These are phyloP conservation scores for Eupristina koningsbergeri DNA, from an alignment of 1,140 invertebrate genomes.

Conservation along the genomic window DNA sequence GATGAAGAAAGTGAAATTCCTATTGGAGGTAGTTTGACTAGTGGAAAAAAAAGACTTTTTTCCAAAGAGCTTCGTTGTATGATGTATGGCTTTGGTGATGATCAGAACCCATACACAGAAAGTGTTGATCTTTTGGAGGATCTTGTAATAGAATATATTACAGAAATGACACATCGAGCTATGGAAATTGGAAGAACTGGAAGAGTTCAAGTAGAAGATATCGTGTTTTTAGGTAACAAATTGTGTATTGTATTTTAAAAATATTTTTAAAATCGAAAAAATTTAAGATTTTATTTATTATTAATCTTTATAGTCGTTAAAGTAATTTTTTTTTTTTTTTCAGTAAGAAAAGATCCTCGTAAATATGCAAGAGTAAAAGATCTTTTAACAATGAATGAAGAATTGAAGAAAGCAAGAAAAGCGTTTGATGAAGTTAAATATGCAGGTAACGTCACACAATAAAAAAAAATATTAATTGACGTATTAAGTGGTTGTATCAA, in stretches of 20 bases:
- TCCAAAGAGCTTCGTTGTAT: conserved; percentile 96
- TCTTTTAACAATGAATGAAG: conserved; percentile 98
- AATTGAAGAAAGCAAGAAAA: conserved; percentile 98
- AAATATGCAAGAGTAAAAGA: conserved; percentile 99
- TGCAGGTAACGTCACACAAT: conserved; percentile 73
- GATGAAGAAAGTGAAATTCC: conserved; percentile 79
- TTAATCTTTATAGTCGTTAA: not conserved
- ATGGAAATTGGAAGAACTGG: conserved; percentile 97
- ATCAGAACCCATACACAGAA: conserved; percentile 98
- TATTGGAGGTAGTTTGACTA: conserved; percentile 76
- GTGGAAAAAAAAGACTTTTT: conserved; percentile 87
- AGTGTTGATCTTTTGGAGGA: conserved; percentile 98
- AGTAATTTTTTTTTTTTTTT: too few species aligned
- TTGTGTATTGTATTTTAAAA: not conserved
- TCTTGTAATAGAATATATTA: conserved; percentile 98
- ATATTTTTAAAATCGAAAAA: not conserved
- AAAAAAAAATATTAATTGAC: conserved; percentile 41
- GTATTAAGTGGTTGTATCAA: conserved; percentile 37
- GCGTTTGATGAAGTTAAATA: conserved; percentile 99
- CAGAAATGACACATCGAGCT: conserved; percentile 92
- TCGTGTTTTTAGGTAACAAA: conserved; percentile 86
- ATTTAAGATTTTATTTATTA: not conserved
- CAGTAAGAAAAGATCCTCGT: conserved; percentile 94
- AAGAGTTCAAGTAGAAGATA: conserved; percentile 97
- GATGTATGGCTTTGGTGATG: conserved; percentile 99